These are phyloP conservation scores for Rhynchonycteris naso DNA, from an alignment of 2,797 vertebrate species.

Conservation along the genomic window DNA sequence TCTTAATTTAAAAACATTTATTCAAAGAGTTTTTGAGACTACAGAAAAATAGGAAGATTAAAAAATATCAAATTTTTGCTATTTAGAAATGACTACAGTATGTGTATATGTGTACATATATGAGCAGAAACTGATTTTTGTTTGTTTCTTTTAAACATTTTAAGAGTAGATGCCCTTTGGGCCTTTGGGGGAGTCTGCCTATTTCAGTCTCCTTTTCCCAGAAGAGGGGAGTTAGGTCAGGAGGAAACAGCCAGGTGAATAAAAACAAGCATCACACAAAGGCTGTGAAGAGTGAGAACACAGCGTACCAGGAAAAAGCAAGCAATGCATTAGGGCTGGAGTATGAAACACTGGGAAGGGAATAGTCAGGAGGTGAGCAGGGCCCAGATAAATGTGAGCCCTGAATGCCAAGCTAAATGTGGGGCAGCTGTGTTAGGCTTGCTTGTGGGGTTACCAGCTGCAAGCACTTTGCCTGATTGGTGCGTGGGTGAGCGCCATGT, in stretches of 20 bases:
- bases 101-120: too few species aligned
- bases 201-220: not conserved
- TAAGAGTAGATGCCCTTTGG: not conserved
- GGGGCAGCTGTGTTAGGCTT: too few species aligned
- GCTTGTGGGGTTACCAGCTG: too few species aligned
- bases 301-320: not conserved
- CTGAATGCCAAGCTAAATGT: not conserved
- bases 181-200: not conserved
- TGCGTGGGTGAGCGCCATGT: too few species aligned
- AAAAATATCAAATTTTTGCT: not conserved
- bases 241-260: not conserved
- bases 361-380: not conserved
- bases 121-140: not conserved
- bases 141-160: not conserved
- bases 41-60: not conserved
- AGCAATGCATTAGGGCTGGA: rapidly evolving
- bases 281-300: not conserved
- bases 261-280: not conserved
- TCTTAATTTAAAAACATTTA: not conserved
- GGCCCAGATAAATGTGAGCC: not conserved
- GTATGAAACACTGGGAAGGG: not conserved
- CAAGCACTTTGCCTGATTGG: too few species aligned
- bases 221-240: not conserved
- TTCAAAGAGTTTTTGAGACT: slow-evolving; percentile 16
- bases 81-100: not conserved